These are phyloP conservation scores for Drosophila teissieri DNA, from an alignment of 1,140 invertebrate genomes.

Conservation along the genomic window DNA sequence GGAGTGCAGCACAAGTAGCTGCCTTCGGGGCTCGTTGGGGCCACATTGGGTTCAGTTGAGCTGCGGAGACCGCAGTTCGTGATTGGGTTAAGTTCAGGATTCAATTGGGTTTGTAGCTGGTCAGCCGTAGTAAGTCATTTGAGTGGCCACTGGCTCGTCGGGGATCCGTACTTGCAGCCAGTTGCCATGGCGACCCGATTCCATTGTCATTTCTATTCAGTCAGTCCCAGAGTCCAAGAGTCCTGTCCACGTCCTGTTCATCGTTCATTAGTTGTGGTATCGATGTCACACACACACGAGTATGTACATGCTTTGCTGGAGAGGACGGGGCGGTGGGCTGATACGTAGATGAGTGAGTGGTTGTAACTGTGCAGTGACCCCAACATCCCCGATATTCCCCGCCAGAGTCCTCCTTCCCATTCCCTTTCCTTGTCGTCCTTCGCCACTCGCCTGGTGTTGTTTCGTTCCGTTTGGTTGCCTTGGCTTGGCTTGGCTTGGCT, in stretches of 20 bases:
- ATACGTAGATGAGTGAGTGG: not conserved
- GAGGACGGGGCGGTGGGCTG: not conserved
- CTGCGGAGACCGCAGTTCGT: slow-evolving; percentile 9
- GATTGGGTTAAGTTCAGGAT: slow-evolving; percentile 36
- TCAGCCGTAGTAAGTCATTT: slow-evolving; percentile 31
- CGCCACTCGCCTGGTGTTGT: slow-evolving; percentile 23
- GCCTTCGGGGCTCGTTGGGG: not conserved
- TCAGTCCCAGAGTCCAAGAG: slow-evolving; percentile 48
- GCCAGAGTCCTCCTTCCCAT: slow-evolving; percentile 24
- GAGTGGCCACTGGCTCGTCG: slow-evolving; percentile 6
- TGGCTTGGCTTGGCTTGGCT: slow-evolving; percentile 17
- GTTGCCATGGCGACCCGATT: not conserved
- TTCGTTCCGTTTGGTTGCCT: slow-evolving; percentile 34
- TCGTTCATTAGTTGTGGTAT: slow-evolving; percentile 75
- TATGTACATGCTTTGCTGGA: not conserved
- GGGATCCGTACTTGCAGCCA: too few relatives aligned
- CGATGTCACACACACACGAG: slow-evolving; percentile 17
- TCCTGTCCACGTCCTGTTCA: slow-evolving; percentile 17
- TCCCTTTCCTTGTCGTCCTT: slow-evolving; percentile 58
- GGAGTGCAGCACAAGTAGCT: not conserved
- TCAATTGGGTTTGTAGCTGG: slow-evolving; percentile 25
- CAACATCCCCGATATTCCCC: slow-evolving; percentile 58
- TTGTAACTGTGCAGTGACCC: slow-evolving; percentile 63
- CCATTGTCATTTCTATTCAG: slow-evolving; percentile 58
- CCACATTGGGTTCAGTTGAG: not conserved